Percentiles rank a stretch among this genome's conserved stretches.
Conservation (phyloP, 2,797 vertebrate species). For the Poeciliopsis gracilis region DNA sequence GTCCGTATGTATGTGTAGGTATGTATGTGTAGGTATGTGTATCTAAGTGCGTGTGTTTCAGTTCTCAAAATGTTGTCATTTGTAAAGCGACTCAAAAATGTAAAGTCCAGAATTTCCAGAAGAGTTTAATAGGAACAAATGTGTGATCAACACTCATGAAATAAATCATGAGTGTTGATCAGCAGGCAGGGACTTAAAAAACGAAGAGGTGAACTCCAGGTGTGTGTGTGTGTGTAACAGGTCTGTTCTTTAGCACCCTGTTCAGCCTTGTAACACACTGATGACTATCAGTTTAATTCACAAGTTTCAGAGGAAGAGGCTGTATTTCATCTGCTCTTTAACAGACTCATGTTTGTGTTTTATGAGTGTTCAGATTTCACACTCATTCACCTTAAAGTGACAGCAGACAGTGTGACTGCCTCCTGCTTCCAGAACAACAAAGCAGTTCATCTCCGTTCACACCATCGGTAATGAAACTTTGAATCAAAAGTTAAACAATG, state of each 20-base stretch:
- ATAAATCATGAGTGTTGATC: neutral
- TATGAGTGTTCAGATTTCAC: neutral
- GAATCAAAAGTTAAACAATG: neutral
- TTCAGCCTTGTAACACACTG: slow-evolving; percentile 34
- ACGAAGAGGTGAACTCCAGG: neutral
- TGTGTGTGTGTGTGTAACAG: neutral
- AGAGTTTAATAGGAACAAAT: neutral
- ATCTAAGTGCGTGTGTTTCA: neutral
- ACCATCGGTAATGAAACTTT: neutral
- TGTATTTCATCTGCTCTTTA: neutral
- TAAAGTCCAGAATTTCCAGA: neutral
- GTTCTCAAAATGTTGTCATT: neutral
- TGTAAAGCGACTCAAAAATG: neutral
- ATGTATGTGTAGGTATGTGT: slow-evolving; percentile 15
- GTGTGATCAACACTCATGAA: no score
- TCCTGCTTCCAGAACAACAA: neutral
- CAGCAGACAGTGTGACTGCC: neutral
- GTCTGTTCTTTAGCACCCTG: neutral
- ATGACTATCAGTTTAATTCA: slow-evolving; percentile 65
- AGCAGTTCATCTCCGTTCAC: neutral
- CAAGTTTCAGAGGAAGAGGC: slow-evolving; percentile 43
- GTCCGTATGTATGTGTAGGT: neutral
- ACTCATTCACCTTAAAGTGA: neutral
- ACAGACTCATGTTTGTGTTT: neutral
- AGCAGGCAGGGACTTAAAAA: neutral